Percentiles rank a stretch among this genome's conserved stretches.
Evolutionary conservation across 2,797 vertebrate genomes (phyloP).

Genomic region (Syngnathus rostellatus): DNA sequence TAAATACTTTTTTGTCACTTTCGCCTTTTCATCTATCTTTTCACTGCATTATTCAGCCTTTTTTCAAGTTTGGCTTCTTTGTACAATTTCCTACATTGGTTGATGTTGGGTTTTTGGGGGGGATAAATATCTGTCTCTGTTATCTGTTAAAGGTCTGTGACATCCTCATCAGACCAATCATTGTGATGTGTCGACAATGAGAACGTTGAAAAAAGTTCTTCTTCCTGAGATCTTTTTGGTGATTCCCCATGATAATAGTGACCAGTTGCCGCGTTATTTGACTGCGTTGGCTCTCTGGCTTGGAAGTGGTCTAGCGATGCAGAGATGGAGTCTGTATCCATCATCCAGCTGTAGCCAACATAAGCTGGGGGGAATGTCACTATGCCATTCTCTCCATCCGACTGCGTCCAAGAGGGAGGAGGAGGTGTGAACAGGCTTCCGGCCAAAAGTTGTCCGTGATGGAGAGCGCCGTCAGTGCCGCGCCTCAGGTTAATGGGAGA

Average conservation of each 20-base stretch:
- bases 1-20: background rate
- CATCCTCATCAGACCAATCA: conserved; percentile 46
- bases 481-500: conserved; percentile 82
- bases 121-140: background rate
- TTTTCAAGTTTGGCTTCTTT: background rate
- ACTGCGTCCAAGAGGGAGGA: conserved; percentile 54
- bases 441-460: conserved; percentile 66
- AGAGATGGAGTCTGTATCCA: conserved; percentile 47
- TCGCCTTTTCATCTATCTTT: background rate
- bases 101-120: background rate
- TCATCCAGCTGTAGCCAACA: conserved; percentile 41
- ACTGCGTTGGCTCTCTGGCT: conserved; percentile 27
- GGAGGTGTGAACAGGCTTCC: conserved; percentile 62
- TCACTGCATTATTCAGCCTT: background rate
- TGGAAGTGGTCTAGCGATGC: conserved; percentile 46
- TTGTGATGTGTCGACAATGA: conserved; percentile 24
- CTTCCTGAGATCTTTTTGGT: conserved; percentile 11
- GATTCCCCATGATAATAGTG: conserved; percentile 14
- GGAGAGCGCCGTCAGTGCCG: conserved; percentile 78
- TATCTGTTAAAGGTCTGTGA: conserved; percentile 46
- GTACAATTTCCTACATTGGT: background rate
- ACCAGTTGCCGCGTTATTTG: conserved; percentile 21
- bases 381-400: conserved; percentile 9
- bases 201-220: conserved; percentile 15
- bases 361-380: conserved; percentile 28